Evolutionary conservation across 1,140 invertebrate species (phyloP), one percentile per base, ranked within the genome.

Genomic region (Drosophila navojoa): DNA sequence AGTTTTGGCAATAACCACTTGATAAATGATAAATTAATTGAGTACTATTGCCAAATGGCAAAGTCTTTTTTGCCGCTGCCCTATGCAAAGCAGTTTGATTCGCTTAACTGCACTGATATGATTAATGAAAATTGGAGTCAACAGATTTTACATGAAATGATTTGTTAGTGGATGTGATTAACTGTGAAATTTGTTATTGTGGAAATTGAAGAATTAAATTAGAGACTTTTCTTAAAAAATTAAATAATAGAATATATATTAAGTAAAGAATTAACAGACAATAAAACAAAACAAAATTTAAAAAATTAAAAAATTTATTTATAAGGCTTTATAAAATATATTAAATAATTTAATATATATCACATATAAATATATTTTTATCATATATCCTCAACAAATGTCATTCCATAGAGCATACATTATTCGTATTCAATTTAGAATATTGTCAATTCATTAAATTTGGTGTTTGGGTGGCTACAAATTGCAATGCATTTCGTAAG

Each of bases 11-110:
- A 66, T 78, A 81, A 77, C 78, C 78, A 78, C 75, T 86, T 86
- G 82, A 86, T 87, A 86, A 86, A 86, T 82, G 82, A 81, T 87
- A 81, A 87, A 86, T 87, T 87, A 87, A 86, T 86, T 87, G 82
- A 81, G 71, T 69, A 69, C 42, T 42, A 78, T 86, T 86, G 79
- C 81, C 82, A 78, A 85, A 85, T 71, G 53, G 71, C 60, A 50
- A 38, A 52, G 62, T 45, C 61, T 64, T 49, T 29, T 25, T 60
- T 60, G 53, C 19, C 16, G 55, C 67, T 63, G 69, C 64, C 64
- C 72, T 67, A 76, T 76, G 59, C 71, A 45, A 53, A 67, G 15
- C 60, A 52, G 22, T 59, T 67, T 38, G 35, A 44, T 66, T 52
- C 40, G 32, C 15, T 35, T 54, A 40, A 58, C 62, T 57, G 42